Conservation (phyloP, 2,888 invertebrate genomes). For the Lepidonotus clava region DNA sequence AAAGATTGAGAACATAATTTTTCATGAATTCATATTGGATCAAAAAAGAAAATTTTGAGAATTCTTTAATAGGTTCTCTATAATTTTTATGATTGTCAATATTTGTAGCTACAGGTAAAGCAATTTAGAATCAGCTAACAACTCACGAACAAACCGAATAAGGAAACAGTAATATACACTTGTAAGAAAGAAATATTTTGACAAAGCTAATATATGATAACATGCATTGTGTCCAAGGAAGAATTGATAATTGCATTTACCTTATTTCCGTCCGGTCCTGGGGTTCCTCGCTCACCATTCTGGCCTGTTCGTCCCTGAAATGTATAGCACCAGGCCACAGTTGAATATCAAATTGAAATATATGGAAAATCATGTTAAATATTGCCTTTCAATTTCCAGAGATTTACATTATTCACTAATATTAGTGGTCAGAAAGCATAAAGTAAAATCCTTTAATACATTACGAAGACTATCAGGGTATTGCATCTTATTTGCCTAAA, state of each 20-base stretch:
- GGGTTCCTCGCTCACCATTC: conserved; percentile 72
- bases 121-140: background rate
- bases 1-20: background rate
- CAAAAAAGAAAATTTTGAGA: background rate
- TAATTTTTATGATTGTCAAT: too few species aligned
- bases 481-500: too few species aligned
- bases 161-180: background rate
- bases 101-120: background rate
- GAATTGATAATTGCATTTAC: background rate
- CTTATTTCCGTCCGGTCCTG: conserved; percentile 71
- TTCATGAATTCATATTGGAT: too few species aligned
- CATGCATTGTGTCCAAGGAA: background rate
- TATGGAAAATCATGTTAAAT: background rate
- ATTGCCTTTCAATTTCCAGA: too few species aligned
- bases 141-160: background rate
- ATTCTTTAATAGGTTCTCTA: background rate
- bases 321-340: too few species aligned
- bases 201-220: background rate
- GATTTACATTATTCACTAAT: too few species aligned
- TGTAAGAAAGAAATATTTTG: background rate
- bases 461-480: too few species aligned
- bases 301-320: conserved; percentile 70
- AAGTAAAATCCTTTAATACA: too few species aligned
- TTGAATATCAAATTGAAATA: too few species aligned
- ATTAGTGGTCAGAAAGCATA: too few species aligned